phyloP scores from a whole-genome alignment of 2,113 vertebrate species.

The Tonatia bakeri region DNA sequence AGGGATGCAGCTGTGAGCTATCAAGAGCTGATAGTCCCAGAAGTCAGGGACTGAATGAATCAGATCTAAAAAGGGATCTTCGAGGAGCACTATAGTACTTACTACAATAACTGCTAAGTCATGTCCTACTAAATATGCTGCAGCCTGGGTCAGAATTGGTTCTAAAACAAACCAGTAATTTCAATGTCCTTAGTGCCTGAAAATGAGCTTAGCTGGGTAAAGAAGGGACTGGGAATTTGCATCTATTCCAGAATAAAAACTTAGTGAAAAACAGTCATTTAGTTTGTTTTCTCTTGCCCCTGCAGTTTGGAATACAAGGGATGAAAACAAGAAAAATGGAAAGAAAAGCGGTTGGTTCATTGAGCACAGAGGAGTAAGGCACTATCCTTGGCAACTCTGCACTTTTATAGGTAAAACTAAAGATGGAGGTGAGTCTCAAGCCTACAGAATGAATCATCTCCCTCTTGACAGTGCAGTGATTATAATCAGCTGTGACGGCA shows the following conservation, averaged over 20 bases:
- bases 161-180: not conserved
- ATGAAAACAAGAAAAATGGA: not conserved
- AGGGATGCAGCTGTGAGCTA: not conserved
- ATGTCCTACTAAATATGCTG: not conserved
- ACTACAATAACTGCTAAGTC: not conserved
- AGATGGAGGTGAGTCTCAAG: not conserved
- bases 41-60: not conserved
- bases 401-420: not conserved
- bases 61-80: not conserved
- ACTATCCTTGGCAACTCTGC: not conserved
- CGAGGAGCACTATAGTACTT: not conserved
- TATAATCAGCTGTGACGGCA: conserved; percentile 31
- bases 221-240: not conserved
- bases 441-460: not conserved
- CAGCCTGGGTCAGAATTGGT: not conserved
- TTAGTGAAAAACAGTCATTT: not conserved
- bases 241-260: not conserved
- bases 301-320: not conserved
- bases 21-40: not conserved
- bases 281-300: not conserved
- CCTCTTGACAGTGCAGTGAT: conserved; percentile 23
- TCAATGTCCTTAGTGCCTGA: not conserved
- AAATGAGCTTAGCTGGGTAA: not conserved
- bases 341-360: not conserved
- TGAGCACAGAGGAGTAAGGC: not conserved